A percentile compares a stretch with the other conserved stretches of the same genome.
These are phyloP conservation scores for Sanderia malayensis DNA, from an alignment of 30 jellyfish, hydroid and myxozoan species.

Conservation along the genomic window DNA sequence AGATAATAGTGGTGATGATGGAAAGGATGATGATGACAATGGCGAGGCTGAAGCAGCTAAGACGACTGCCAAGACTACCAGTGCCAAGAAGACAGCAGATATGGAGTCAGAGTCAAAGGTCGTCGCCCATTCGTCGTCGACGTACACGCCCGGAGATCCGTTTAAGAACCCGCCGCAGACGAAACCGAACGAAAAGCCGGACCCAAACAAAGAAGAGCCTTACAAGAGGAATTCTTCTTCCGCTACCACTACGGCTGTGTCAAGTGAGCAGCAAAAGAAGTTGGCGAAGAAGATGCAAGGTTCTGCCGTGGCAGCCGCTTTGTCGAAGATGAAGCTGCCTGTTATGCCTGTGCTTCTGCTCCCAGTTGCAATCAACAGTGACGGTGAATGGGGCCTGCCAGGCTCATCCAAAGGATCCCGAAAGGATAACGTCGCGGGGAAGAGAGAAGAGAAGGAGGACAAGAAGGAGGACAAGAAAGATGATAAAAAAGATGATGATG, in stretches of 20 bases:
- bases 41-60: not conserved
- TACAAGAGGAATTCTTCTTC: constrained; percentile 25
- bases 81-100: constrained; percentile 16
- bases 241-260: not conserved
- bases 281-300: not conserved
- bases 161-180: constrained; percentile 25
- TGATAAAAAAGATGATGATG: constrained; percentile 37
- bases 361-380: constrained; percentile 18
- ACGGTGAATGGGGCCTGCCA: constrained; percentile 1
- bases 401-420: constrained; percentile 24
- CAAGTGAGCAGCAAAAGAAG: too few relatives aligned
- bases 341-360: constrained; percentile 38
- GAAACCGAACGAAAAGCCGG: constrained; percentile 14
- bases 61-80: not conserved
- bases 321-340: constrained; percentile 8
- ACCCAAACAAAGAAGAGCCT: constrained; percentile 43
- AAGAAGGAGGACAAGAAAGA: constrained; percentile 7
- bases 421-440: constrained; percentile 30
- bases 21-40: not conserved
- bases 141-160: constrained; percentile 71
- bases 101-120: constrained; percentile 66
- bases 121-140: constrained; percentile 51
- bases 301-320: constrained; percentile 6
- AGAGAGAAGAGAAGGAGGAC: constrained; percentile 35
- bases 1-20: not conserved